These are phyloP conservation scores for Sebastes schlegelii DNA, from an alignment of 2,113 vertebrate species.

Conservation along the genomic window DNA sequence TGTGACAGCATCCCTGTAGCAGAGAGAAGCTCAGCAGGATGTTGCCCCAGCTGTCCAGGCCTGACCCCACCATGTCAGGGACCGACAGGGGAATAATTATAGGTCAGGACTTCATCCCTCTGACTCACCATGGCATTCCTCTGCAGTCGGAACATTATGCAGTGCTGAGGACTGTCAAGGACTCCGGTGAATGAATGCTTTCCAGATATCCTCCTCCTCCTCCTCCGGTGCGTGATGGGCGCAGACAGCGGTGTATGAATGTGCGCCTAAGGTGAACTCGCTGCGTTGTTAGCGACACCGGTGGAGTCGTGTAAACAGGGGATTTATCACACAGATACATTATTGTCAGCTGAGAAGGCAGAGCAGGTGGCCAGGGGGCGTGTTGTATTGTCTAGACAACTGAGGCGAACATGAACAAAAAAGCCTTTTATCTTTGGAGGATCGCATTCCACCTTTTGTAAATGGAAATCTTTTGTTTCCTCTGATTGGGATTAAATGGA, in stretches of 20 bases:
- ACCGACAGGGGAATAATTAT: conserved; percentile 85
- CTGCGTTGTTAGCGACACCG: conserved; percentile 52
- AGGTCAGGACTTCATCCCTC: conserved; percentile 82
- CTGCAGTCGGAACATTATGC: conserved; percentile 73
- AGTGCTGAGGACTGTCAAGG: conserved; percentile 75
- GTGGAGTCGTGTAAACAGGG: conserved; percentile 71
- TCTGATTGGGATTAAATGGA: conserved; percentile 50
- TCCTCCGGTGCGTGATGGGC: conserved; percentile 24
- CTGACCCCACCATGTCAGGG: conserved; percentile 81
- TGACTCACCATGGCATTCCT: conserved; percentile 81
- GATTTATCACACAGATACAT: conserved; percentile 69
- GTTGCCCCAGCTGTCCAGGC: conserved; percentile 85
- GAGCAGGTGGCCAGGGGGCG: conserved; percentile 76
- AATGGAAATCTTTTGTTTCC: conserved; percentile 59
- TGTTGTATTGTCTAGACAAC: conserved; percentile 76
- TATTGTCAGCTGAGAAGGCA: conserved; percentile 70
- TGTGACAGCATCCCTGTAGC: conserved; percentile 77
- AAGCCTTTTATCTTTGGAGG: conserved; percentile 64
- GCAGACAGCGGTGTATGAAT: conserved; percentile 38
- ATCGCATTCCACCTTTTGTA: conserved; percentile 67
- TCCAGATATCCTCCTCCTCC: conserved; percentile 70
- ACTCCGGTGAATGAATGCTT: conserved; percentile 69
- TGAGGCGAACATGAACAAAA: conserved; percentile 52
- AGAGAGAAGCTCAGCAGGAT: conserved; percentile 76
- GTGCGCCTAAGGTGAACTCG: conserved; percentile 39